These are phyloP conservation scores for Peromyscus nudipes DNA, from an alignment of 2,797 vertebrate species.

Conservation along the genomic window DNA sequence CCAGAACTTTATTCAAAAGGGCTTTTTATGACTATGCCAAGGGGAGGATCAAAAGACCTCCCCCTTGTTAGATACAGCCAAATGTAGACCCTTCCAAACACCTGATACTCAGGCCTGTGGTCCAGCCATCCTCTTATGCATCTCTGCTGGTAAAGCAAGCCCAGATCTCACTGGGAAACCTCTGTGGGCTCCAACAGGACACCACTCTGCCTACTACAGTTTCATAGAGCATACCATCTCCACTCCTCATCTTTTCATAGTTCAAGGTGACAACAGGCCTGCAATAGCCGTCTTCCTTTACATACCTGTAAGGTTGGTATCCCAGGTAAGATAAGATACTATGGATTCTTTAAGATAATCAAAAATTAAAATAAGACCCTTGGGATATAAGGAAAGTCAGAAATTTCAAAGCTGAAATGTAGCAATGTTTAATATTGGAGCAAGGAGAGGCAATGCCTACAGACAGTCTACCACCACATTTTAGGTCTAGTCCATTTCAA, in stretches of 20 bases:
- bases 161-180: too few species aligned
- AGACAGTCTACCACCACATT: not conserved
- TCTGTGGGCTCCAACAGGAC: too few species aligned
- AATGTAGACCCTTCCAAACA: too few species aligned
- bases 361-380: not conserved
- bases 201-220: not conserved
- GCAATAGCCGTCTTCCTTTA: not conserved
- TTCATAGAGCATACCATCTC: not conserved
- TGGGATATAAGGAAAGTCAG: slow-evolving; percentile 17
- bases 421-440: not conserved
- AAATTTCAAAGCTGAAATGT: slow-evolving; percentile 30
- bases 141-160: too few species aligned
- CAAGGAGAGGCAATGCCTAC: not conserved
- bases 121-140: too few species aligned
- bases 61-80: too few species aligned
- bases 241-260: not conserved
- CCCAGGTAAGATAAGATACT: not conserved
- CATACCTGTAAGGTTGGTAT: not conserved
- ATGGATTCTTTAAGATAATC: not conserved
- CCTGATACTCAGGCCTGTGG: too few species aligned
- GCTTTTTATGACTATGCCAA: too few species aligned
- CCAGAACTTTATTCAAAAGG: too few species aligned
- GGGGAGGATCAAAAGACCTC: too few species aligned
- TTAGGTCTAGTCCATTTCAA: not conserved
- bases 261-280: not conserved